A percentile compares a stretch with the other conserved stretches of the same genome.
phyloP scores from a whole-genome alignment of 2,113 vertebrate species.

The Apus apus region DNA sequence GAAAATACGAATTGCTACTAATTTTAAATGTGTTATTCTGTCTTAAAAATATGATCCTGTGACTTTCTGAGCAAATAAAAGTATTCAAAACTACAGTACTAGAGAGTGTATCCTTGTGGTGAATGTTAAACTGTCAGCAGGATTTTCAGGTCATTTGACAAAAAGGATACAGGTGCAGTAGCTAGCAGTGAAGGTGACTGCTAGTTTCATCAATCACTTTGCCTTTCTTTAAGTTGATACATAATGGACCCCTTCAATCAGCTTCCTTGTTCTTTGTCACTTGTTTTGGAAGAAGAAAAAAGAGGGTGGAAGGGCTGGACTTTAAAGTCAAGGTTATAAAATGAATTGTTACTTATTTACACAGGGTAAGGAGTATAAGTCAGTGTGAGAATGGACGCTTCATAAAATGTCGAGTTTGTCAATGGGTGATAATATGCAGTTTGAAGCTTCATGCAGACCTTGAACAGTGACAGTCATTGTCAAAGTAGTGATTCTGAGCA shows the following conservation, averaged over 20 bases:
- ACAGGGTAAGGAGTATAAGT: conserved; percentile 73
- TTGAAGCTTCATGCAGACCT: conserved; percentile 80
- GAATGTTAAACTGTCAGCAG: conserved; percentile 97
- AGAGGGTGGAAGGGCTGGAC: conserved; percentile 74
- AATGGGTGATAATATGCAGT: conserved; percentile 84
- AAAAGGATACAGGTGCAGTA: conserved; percentile 95
- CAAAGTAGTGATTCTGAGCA: conserved; percentile 79
- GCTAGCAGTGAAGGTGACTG: conserved; percentile 98
- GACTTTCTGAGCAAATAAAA: conserved; percentile 76
- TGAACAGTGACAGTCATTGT: conserved; percentile 76
- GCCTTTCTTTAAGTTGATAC: conserved; percentile 99
- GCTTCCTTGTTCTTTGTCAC: conserved; percentile 92
- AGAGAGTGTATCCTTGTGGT: conserved; percentile 78
- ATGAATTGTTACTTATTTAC: conserved; percentile 91
- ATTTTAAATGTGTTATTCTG: conserved; percentile 13
- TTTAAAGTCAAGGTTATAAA: conserved; percentile 93
- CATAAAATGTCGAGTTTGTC: conserved; percentile 82
- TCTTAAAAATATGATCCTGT: conserved; percentile 11
- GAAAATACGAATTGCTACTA: conserved; percentile 4
- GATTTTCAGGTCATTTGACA: conserved; percentile 99
- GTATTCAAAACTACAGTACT: conserved; percentile 70
- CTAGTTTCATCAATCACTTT: conserved; percentile 97
- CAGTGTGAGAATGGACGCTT: conserved; percentile 62
- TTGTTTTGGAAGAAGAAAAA: conserved; percentile 81
- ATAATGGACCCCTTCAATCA: conserved; percentile 99